Conservation (phyloP, 2,888 invertebrate genomes). For the Epinotia bilunana region DNA sequence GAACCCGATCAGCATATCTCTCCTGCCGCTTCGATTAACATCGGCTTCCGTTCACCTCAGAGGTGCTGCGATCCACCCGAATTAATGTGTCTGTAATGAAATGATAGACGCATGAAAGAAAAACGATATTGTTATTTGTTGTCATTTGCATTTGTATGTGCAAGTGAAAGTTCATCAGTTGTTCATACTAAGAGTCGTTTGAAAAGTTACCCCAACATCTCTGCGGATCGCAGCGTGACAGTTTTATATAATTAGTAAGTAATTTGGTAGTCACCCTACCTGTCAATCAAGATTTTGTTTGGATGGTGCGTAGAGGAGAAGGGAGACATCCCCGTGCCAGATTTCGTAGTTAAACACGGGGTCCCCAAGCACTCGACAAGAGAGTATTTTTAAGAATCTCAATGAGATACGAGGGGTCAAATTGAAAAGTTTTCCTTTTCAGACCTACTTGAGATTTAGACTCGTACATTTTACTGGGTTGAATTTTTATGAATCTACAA, state of each 20-base stretch:
- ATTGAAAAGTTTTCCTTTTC: conserved; percentile 41
- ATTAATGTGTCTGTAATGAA: too few relatives aligned
- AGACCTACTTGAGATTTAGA: conserved; percentile 33
- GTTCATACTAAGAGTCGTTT: not conserved
- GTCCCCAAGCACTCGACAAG: conserved; percentile 22
- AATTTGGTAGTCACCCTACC: conserved; percentile 25
- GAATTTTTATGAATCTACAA: conserved; percentile 2
- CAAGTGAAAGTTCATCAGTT: not conserved
- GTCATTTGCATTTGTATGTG: too few relatives aligned
- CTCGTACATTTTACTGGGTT: conserved; percentile 11
- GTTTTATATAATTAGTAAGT: not conserved
- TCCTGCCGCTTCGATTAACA: too few relatives aligned
- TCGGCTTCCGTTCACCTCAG: too few relatives aligned
- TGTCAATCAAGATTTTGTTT: conserved; percentile 36
- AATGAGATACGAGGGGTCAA: conserved; percentile 38
- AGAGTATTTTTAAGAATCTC: conserved; percentile 39
- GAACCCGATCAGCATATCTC: not conserved
- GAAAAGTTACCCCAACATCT: not conserved
- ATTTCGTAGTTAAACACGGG: conserved; percentile 30
- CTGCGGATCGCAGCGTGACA: not conserved
- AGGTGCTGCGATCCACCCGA: too few relatives aligned
- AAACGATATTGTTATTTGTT: too few relatives aligned
- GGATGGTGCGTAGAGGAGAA: not conserved
- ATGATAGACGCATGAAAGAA: too few relatives aligned
- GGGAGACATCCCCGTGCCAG: conserved; percentile 10